Conservation (phyloP, 2,797 vertebrate species). For the Molossus molossus region DNA sequence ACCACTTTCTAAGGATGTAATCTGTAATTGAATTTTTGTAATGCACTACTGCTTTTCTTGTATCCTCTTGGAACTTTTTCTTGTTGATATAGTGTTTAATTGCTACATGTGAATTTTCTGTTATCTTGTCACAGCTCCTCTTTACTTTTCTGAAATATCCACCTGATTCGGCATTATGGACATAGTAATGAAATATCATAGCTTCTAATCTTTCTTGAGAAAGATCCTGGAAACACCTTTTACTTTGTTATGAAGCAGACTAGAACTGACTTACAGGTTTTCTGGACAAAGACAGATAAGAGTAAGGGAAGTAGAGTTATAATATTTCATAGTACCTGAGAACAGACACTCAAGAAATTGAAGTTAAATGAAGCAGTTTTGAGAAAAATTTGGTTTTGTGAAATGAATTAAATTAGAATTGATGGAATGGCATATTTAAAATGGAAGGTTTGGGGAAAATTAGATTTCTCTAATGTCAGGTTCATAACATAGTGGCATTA, state of each 20-base stretch:
- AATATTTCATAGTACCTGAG: neutral
- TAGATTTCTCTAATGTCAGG: neutral
- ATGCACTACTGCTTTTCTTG: conserved; percentile 17
- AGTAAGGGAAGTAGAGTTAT: conserved; percentile 43
- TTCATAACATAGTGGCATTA: conserved; percentile 3
- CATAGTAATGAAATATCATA: conserved; percentile 17
- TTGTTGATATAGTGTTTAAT: neutral
- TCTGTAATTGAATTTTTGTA: conserved; percentile 32
- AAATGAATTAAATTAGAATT: conserved; percentile 29
- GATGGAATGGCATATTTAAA: conserved; percentile 24
- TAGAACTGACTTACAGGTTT: conserved; percentile 16
- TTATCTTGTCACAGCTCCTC: neutral
- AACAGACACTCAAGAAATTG: neutral
- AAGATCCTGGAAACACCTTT: conserved; percentile 39
- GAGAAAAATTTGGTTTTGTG: conserved; percentile 11
- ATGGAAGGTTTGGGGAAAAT: neutral
- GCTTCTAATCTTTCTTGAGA: conserved; percentile 37
- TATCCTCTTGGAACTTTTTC: neutral
- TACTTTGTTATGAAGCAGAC: conserved; percentile 20
- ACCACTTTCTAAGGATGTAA: neutral
- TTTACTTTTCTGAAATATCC: conserved; percentile 7
- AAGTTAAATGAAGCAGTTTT: conserved; percentile 36
- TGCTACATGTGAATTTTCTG: conserved; percentile 22
- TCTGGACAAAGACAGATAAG: conserved; percentile 27
- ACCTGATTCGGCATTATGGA: neutral